Evolutionary conservation across 2,888 invertebrate species (phyloP).

Genomic region (Aquatica leii): DNA sequence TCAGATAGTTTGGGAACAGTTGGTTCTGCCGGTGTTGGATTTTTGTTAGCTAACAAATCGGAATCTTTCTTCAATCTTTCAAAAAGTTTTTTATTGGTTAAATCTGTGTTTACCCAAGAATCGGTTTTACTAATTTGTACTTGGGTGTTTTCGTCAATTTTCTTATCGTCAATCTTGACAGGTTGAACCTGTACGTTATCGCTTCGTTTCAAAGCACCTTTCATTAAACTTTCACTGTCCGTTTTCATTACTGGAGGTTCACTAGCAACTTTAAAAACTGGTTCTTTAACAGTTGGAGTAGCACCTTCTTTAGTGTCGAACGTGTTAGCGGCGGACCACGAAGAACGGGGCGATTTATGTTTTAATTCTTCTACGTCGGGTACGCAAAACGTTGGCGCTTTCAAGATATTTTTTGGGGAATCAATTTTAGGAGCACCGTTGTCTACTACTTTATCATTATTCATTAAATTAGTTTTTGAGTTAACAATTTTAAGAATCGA

Average conservation of each 20-base stretch:
- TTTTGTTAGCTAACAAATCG: neutral
- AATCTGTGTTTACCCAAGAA: slow-evolving; percentile 16
- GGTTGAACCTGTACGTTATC: slow-evolving; percentile 29
- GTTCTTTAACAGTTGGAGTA: slow-evolving; percentile 37
- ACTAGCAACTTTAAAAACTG: slow-evolving; percentile 43
- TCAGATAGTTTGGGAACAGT: neutral
- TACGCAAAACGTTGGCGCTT: slow-evolving; percentile 9
- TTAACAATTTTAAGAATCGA: slow-evolving; percentile 30
- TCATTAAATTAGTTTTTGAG: neutral
- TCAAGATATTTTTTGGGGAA: neutral
- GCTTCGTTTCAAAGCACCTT: slow-evolving; percentile 25
- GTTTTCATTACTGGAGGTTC: slow-evolving; percentile 42
- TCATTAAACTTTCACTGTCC: slow-evolving; percentile 22
- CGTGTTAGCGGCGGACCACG: neutral
- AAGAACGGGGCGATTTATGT: slow-evolving; percentile 23
- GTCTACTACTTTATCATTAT: too few species aligned
- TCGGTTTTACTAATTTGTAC: slow-evolving; percentile 15
- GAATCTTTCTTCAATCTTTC: slow-evolving; percentile 23
- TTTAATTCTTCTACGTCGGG: slow-evolving; percentile 26
- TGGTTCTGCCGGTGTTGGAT: neutral
- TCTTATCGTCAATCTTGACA: neutral
- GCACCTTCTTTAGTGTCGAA: neutral
- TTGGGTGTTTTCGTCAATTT: slow-evolving; percentile 18
- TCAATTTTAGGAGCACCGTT: neutral
- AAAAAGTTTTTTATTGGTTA: slow-evolving; percentile 16